Evolutionary conservation across 2,888 invertebrate species (phyloP).

Genomic region (Bellardia pandia): DNA sequence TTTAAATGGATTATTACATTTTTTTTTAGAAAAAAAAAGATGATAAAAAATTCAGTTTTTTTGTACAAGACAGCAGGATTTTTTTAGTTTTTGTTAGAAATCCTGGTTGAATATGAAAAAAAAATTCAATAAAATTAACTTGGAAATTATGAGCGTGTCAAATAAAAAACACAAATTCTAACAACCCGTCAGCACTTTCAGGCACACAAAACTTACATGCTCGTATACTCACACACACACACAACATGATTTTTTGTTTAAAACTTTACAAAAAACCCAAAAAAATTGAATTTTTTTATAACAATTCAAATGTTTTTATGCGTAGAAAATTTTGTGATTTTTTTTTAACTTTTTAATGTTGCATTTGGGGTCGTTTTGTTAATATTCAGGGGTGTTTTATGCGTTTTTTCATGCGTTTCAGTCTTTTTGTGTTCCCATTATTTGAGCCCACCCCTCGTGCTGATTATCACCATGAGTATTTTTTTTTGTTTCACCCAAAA

Average conservation of each 20-base stretch:
- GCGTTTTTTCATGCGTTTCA: slow-evolving; percentile 14
- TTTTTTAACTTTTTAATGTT: slow-evolving; percentile 44
- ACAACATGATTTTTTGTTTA: slow-evolving; percentile 52
- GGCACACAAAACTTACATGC: slow-evolving; percentile 13
- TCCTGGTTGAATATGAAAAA: slow-evolving; percentile 61
- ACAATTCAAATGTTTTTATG: slow-evolving; percentile 83
- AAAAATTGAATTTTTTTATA: slow-evolving; percentile 74
- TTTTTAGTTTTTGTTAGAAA: slow-evolving; percentile 14
- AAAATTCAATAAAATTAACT: slow-evolving; percentile 77
- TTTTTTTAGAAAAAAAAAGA: slow-evolving; percentile 60
- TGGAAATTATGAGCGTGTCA: slow-evolving; percentile 77
- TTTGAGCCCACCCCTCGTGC: slow-evolving; percentile 80
- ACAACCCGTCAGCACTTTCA: slow-evolving; percentile 75
- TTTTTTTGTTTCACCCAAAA: slow-evolving; percentile 36
- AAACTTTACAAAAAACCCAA: slow-evolving; percentile 74
- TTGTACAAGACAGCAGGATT: slow-evolving; percentile 69
- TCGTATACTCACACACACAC: slow-evolving; percentile 4
- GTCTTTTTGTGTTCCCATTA: slow-evolving; percentile 77
- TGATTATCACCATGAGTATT: slow-evolving; percentile 71
- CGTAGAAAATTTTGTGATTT: slow-evolving; percentile 75
- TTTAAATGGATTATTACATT: slow-evolving; percentile 72
- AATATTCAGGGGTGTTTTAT: slow-evolving; percentile 78
- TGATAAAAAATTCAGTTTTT: slow-evolving; percentile 57
- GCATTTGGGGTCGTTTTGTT: slow-evolving; percentile 57
- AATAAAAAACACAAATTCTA: slow-evolving; percentile 73